phyloP scores from a whole-genome alignment of 2,797 vertebrate species.

The Sphenopsis melanotis region DNA sequence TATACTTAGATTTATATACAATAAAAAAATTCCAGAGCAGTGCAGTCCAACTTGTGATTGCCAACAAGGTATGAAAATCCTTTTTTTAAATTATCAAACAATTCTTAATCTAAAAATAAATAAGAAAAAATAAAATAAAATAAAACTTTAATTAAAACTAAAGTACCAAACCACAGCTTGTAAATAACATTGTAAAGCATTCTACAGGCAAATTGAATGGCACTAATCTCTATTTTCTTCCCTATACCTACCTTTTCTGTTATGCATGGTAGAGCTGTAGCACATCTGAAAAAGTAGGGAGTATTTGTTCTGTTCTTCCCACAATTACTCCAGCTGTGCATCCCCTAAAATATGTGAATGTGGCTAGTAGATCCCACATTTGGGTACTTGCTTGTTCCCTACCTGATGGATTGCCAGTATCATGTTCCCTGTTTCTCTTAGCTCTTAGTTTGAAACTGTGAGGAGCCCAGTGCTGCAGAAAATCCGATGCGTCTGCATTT shows the following conservation, averaged over 20 bases:
- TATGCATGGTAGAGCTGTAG: rapidly evolving
- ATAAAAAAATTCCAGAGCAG: not conserved
- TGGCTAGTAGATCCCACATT: not conserved
- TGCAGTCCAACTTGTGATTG: not conserved
- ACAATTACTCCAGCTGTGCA: not conserved
- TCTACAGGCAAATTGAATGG: not conserved
- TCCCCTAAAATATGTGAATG: not conserved
- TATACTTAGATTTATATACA: not conserved
- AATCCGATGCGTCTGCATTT: not conserved
- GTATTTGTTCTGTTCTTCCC: not conserved
- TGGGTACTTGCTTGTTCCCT: not conserved
- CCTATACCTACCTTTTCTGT: not conserved
- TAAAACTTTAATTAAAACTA: not conserved
- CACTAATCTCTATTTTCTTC: not conserved
- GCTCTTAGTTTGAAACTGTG: not conserved
- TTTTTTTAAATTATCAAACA: not conserved
- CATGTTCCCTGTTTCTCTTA: not conserved
- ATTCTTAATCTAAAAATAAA: not conserved
- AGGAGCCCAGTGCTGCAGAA: not conserved
- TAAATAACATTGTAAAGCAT: not conserved
- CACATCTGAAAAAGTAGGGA: not conserved
- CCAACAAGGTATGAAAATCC: not conserved
- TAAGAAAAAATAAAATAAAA: rapidly evolving
- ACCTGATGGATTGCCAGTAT: not conserved
- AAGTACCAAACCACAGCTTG: not conserved